phyloP scores from a whole-genome alignment of 2,797 vertebrate species.

The Geotrypetes seraphini region DNA sequence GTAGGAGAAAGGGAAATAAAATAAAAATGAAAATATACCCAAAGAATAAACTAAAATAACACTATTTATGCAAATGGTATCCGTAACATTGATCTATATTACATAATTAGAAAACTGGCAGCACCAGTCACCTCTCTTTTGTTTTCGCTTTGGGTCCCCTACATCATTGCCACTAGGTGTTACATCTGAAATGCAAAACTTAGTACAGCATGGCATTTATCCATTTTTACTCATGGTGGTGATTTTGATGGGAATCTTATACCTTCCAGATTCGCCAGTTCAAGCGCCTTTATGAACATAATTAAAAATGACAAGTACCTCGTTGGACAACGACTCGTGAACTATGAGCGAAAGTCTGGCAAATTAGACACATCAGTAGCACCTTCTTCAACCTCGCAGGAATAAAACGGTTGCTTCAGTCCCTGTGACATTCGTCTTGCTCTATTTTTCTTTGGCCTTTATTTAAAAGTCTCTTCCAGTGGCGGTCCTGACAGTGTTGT shows the following conservation, averaged over 20 bases:
- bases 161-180: slow-evolving; percentile 89
- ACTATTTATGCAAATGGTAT: slow-evolving; percentile 98
- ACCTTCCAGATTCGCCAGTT: slow-evolving; percentile 97
- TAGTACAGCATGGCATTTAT: slow-evolving; percentile 94
- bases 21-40: too few species aligned
- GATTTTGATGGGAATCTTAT: slow-evolving; percentile 86
- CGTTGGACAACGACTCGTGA: slow-evolving; percentile 94
- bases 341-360: slow-evolving; percentile 88
- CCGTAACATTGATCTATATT: slow-evolving; percentile 95
- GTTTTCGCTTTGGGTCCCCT: slow-evolving; percentile 88
- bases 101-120: slow-evolving; percentile 89
- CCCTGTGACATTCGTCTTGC: slow-evolving; percentile 44
- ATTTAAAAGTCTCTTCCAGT: slow-evolving; percentile 41
- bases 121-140: slow-evolving; percentile 88
- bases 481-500: slow-evolving; percentile 45
- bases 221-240: slow-evolving; percentile 95
- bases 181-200: slow-evolving; percentile 89
- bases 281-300: slow-evolving; percentile 98
- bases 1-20: too few species aligned
- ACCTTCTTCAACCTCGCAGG: slow-evolving; percentile 69
- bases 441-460: slow-evolving; percentile 39
- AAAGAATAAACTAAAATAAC: too few species aligned
- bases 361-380: slow-evolving; percentile 65
- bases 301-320: slow-evolving; percentile 99
- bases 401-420: slow-evolving; percentile 57